Base-by-base conservation (phyloP, 2,113 vertebrate species). In the Panurus biarmicus region DNA sequence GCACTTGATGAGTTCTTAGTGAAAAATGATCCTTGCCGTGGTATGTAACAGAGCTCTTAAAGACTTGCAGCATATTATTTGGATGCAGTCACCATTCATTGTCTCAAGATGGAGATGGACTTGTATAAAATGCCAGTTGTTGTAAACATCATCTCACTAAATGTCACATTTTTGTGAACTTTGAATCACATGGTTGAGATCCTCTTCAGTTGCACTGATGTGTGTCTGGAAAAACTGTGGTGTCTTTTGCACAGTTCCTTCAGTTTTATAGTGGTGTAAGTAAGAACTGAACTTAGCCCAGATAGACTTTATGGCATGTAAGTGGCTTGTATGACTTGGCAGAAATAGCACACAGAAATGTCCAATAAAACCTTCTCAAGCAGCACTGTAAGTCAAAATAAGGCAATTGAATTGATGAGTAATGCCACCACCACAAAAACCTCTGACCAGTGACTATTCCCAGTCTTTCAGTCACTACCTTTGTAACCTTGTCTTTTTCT, bases 11-110 rank as follows among this genome's bases (percentile, higher is more conserved):
- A 99, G 96, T 99, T 99, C 97, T 97, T 99, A 72, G 99, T 99
- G 97, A 99, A 99, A 98, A 99, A 99, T 9, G 99, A 99, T 97
- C 99, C 99, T 22, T 99, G 99, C 97, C 98, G 99, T 98, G 99
- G 99, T 99, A 98, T 94, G 97, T 96, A 94, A 93, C 93, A 93
- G 82, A 64, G 33, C 20, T 38, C 56, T 78, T 65, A 62, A 90
- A 83, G 69, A 73, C 28, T 4, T 40, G 64, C 31, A 70, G 67
- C 45, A 28, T n/a, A 36, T 71, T 71, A 51, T 75, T 71, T 57
- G 69, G 44, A 60, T 92, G 28, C 72, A 70, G 51, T 90, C 82
- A 86, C 35, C 36, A 6, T 79, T 80, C 88, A 73, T 81, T 89
- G 89, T 96, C 66, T 71, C 47, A 72, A 50, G 81, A 35, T 71